phyloP scores from a whole-genome alignment of 2,888 invertebrate genomes.

The Latrodectus elegans region DNA sequence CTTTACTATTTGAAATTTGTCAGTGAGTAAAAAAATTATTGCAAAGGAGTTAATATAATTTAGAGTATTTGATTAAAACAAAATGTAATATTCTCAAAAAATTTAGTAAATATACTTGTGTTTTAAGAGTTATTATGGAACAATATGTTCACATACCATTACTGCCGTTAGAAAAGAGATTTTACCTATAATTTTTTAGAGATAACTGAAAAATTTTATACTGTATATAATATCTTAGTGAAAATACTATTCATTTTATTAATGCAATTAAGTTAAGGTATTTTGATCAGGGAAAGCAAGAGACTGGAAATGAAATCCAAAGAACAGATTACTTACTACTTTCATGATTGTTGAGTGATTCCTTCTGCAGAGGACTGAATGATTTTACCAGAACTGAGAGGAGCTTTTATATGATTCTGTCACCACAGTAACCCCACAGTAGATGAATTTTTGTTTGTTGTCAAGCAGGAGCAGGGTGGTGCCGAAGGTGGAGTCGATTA shows the following conservation, averaged over 20 bases:
- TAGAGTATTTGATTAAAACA: no score
- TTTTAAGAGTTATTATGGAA: no score
- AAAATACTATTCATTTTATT: background rate
- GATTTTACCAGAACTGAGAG: background rate
- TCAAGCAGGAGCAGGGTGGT: conserved; percentile 37
- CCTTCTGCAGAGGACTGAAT: conserved; percentile 47
- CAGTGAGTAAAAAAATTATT: no score
- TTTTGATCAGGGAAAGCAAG: background rate
- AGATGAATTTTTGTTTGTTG: conserved; percentile 14
- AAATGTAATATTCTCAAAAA: no score
- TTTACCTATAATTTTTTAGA: no score
- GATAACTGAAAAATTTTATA: no score
- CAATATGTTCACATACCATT: no score
- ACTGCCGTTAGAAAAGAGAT: no score
- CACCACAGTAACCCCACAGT: conserved; percentile 18
- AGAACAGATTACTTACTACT: conserved; percentile 53
- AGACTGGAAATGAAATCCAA: background rate
- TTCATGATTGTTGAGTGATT: conserved; percentile 58
- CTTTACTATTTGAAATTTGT: no score
- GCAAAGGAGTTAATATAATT: no score
- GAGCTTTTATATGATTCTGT: conserved; percentile 43
- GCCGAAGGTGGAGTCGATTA: conserved; percentile 46
- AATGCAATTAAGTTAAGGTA: background rate
- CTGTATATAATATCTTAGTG: background rate
- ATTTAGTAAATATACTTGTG: no score